Evolutionary conservation across 2,113 vertebrate species (phyloP).

Genomic region (Typhlomys cinereus): DNA sequence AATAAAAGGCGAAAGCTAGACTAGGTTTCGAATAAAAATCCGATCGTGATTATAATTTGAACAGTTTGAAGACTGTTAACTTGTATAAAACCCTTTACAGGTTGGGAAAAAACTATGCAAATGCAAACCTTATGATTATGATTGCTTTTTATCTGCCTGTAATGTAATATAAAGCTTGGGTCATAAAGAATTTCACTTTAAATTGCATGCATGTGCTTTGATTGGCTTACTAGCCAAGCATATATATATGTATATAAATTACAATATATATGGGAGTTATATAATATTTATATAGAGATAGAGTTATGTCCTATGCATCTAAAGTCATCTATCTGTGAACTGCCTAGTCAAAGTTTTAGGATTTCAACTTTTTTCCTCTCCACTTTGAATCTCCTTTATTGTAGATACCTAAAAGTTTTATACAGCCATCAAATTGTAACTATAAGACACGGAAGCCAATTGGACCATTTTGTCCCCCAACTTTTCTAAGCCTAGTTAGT

Average conservation of each 20-base stretch:
- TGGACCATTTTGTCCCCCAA: not conserved
- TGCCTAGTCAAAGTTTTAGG: not conserved
- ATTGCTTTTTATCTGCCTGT: not conserved
- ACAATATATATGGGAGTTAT: not conserved
- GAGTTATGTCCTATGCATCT: not conserved
- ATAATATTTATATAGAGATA: no score
- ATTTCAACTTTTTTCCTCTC: not conserved
- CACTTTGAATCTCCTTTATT: not conserved
- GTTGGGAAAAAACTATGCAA: not conserved
- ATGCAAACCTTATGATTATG: not conserved
- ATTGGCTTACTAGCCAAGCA: not conserved
- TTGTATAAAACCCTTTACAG: not conserved
- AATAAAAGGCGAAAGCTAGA: not conserved
- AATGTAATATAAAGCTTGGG: not conserved
- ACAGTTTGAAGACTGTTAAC: not conserved
- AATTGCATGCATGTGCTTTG: not conserved
- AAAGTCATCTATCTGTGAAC: not conserved
- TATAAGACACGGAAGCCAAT: not conserved
- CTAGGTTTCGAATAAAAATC: not conserved
- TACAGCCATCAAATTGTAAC: constrained; percentile 6
- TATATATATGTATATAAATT: not conserved
- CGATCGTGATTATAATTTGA: constrained; percentile 1
- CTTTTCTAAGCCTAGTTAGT: not conserved
- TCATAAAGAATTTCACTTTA: not conserved
- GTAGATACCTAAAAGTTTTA: not conserved